Evolutionary conservation across 2,888 invertebrate species (phyloP).

Genomic region (Pachydiplax longipennis): DNA sequence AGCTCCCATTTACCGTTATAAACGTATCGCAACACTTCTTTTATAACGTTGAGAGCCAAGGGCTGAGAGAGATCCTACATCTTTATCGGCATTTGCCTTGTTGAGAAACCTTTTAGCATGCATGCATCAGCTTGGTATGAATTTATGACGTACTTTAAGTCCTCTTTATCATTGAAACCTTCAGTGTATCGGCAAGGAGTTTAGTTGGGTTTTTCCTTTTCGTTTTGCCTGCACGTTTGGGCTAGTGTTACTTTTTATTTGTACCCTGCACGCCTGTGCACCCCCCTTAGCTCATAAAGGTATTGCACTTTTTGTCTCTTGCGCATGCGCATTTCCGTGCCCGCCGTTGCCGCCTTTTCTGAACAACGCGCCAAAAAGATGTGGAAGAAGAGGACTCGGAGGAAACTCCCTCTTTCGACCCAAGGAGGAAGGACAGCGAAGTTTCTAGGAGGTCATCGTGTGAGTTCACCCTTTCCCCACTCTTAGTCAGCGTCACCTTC

Average conservation of each 20-base stretch:
- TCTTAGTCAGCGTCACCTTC: not conserved
- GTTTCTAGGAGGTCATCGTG: slow-evolving; percentile 37
- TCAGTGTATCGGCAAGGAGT: not conserved
- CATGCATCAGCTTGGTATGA: not conserved
- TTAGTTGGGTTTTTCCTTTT: not conserved
- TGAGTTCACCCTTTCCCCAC: not conserved
- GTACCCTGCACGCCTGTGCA: not conserved
- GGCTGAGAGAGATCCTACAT: not conserved
- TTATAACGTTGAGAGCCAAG: not conserved
- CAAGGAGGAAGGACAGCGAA: slow-evolving; percentile 18
- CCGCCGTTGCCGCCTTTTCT: not conserved
- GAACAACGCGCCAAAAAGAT: not conserved
- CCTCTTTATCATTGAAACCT: not conserved
- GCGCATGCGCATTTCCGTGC: not conserved
- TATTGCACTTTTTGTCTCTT: not conserved
- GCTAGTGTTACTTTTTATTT: not conserved
- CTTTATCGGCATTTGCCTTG: not conserved
- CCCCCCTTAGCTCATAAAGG: not conserved
- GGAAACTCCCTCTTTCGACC: not conserved
- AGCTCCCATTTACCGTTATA: not conserved
- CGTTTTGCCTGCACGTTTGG: not conserved
- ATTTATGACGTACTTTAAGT: not conserved
- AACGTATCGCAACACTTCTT: not conserved
- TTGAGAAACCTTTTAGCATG: not conserved
- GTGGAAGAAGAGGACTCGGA: slow-evolving; percentile 29